Conservation (phyloP, 2,113 vertebrate genomes). For the Orientallactaga bullata region DNA sequence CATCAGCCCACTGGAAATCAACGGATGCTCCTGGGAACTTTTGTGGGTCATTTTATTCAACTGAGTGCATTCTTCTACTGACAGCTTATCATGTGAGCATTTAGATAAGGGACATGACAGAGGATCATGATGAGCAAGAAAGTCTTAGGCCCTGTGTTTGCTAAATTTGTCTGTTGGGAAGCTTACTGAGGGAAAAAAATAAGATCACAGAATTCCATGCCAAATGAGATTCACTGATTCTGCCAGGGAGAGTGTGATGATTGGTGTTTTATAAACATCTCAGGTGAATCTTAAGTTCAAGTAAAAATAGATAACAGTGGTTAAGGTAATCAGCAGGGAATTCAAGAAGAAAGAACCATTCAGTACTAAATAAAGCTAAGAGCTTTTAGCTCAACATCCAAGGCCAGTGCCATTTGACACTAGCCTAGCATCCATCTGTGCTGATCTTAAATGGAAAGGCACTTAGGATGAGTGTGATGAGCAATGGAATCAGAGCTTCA, state of each 20-base stretch:
- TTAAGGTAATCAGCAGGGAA: neutral
- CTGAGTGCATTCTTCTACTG: neutral
- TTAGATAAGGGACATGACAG: neutral
- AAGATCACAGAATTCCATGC: neutral
- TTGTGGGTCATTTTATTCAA: neutral
- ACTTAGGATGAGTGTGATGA: neutral
- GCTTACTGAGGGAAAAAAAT: neutral
- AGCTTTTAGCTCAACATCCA: neutral
- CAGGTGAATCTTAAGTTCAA: neutral
- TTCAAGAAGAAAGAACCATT: neutral
- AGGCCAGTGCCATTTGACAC: neutral
- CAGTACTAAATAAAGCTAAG: conserved; percentile 9
- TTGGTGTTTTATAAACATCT: neutral
- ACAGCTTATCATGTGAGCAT: neutral
- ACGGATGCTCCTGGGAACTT: neutral
- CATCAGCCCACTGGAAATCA: neutral
- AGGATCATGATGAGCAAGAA: neutral
- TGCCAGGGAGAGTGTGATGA: neutral
- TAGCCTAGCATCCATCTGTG: neutral
- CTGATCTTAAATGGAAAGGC: neutral
- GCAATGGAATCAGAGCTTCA: neutral
- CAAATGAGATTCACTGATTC: neutral
- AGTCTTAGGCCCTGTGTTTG: neutral
- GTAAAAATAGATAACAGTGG: neutral
- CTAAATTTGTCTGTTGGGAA: neutral